phyloP scores from a whole-genome alignment of 2,888 invertebrate genomes.

The Melanargia galathea region DNA sequence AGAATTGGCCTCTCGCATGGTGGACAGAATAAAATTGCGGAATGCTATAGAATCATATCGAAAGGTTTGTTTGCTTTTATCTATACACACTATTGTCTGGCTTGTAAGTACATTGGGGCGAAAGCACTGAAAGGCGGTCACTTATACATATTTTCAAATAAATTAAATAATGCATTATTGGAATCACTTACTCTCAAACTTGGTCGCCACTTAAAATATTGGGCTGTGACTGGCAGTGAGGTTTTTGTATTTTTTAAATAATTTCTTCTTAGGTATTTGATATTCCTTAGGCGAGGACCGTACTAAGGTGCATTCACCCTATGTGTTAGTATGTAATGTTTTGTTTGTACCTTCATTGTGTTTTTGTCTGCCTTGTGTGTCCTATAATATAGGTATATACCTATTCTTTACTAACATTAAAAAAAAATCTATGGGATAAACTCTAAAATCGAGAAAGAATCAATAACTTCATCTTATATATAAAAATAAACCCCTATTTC shows the following conservation, averaged over 20 bases:
- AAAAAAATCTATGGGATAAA: background rate
- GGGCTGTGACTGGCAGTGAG: background rate
- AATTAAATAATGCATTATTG: slow-evolving; percentile 1
- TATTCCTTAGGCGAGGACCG: slow-evolving; percentile 1
- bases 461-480: slow-evolving; percentile 1
- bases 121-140: slow-evolving; percentile 1
- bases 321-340: no score
- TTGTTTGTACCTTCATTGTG: no score
- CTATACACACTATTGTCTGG: background rate
- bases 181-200: background rate
- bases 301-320: background rate
- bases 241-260: slow-evolving; percentile 1
- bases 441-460: background rate
- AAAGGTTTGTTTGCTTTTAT: background rate
- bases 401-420: background rate
- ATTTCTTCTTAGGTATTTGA: slow-evolving; percentile 1
- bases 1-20: slow-evolving; percentile 1
- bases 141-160: slow-evolving; percentile 1
- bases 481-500: slow-evolving; percentile 1
- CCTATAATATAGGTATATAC: background rate
- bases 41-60: slow-evolving; percentile 1
- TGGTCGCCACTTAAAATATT: slow-evolving; percentile 1
- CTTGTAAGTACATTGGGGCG: background rate
- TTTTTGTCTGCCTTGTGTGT: no score
- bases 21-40: slow-evolving; percentile 1